Conservation (phyloP, 2,113 vertebrate genomes). For the Proterorhinus semilunaris region DNA sequence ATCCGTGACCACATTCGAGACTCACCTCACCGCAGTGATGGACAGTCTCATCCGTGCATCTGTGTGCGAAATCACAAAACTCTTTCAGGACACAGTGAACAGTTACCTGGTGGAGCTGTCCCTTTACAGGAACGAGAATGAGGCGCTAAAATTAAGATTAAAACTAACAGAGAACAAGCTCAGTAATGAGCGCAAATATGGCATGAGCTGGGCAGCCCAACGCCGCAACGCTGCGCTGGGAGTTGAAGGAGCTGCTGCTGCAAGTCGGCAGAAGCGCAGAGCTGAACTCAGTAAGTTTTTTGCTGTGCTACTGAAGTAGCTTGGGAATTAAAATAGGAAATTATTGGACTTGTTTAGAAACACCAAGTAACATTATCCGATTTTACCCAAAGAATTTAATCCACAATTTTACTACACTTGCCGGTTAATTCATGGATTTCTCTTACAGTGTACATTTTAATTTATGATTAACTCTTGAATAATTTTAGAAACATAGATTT, state of each 20-base stretch:
- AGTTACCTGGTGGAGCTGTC: constrained; percentile 81
- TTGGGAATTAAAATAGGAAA: not conserved
- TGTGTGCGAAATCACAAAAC: constrained; percentile 80
- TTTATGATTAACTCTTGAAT: not conserved
- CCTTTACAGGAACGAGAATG: constrained; percentile 80
- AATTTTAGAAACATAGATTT: constrained; percentile 1
- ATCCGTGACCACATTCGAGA: constrained; percentile 77
- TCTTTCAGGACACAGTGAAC: constrained; percentile 80
- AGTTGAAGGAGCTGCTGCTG: constrained; percentile 44
- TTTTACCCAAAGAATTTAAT: not conserved
- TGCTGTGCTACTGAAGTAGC: not conserved
- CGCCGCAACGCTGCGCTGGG: constrained; percentile 70
- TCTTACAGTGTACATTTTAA: not conserved
- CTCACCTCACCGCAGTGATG: constrained; percentile 80
- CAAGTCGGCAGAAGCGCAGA: constrained; percentile 68
- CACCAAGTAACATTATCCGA: not conserved
- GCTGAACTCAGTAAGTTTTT: constrained; percentile 64
- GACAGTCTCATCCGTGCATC: constrained; percentile 79
- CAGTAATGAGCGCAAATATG: constrained; percentile 77
- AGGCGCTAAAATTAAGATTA: constrained; percentile 74
- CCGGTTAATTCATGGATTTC: not conserved
- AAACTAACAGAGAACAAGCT: constrained; percentile 78
- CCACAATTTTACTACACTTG: not conserved
- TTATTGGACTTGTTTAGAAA: not conserved
- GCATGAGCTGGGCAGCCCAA: constrained; percentile 76